Evolutionary conservation across 2,797 vertebrate species (phyloP), one percentile per base, ranked within the genome.

Genomic region (Glyptemys insculpta): DNA sequence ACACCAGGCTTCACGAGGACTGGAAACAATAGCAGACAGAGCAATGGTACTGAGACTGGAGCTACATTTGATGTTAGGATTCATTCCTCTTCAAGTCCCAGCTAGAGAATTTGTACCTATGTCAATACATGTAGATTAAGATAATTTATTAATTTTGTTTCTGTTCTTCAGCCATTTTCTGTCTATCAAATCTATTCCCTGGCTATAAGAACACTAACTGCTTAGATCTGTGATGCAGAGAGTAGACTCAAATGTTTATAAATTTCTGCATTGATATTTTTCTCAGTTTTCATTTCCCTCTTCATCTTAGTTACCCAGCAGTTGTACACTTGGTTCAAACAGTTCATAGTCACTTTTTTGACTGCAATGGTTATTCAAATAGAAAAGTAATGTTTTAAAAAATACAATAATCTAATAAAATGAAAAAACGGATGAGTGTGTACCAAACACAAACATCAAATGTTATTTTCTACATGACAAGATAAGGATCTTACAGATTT

Each of bases 401-500:
- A n/a, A 78, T 53, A n/a, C 56, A n/a, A 50, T 21, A 5, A 41
- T 27, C 44, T 18, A n/a, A 65, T 76, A 8, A 1, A 21, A 50
- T 57, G 52, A 59, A 15, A 5, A 10, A n/a, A 52, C 4, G 0
- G 0, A 2, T 18, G 1, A 23, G 18, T 3, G n/a, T 0, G 5
- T 5, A n/a, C 27, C 76, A 27, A 41, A 3, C 2, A 62, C 29
- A 41, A 44, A 3, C 54, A 16, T 76, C 62, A 37, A 56, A 37
- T 19, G 7, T 29, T 6, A 3, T 8, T 41, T n/a, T 15, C 41
- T 37, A 50, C 8, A 31, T 6, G 49, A 4, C 25, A 53, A 12
- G 10, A 41, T 2, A 53, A 79, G 21, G 37, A 72, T 27, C 57
- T 87, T 1, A 0, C 21, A 18, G 50, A 9, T 31, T 31, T 34